These are phyloP conservation scores for Lithobates pipiens DNA, from an alignment of 2,797 vertebrate genomes.

Conservation along the genomic window DNA sequence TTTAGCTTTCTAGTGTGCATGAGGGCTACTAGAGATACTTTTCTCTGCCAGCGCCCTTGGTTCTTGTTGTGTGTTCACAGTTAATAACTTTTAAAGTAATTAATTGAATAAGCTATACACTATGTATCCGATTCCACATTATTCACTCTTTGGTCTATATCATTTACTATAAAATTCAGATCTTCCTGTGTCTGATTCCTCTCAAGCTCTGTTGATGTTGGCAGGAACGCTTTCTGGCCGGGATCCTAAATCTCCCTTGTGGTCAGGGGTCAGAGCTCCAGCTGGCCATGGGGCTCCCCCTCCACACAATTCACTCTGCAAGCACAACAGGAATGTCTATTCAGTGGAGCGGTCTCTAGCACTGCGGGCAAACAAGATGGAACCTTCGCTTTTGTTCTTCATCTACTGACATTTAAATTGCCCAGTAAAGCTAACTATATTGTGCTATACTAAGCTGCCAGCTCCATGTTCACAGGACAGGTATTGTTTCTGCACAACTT, in stretches of 20 bases:
- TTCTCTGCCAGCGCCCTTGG: too few species aligned
- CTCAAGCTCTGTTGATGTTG: slow-evolving; percentile 38
- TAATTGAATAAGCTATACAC: neutral
- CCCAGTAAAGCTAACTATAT: neutral
- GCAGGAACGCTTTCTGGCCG: slow-evolving; percentile 15
- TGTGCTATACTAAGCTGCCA: neutral
- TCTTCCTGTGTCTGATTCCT: slow-evolving; percentile 38
- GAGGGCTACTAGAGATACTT: too few species aligned
- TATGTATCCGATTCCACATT: neutral
- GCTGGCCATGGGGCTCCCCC: slow-evolving; percentile 6
- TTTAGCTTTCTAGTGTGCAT: too few species aligned
- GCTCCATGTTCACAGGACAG: neutral
- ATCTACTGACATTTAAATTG: neutral
- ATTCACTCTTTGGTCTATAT: slow-evolving; percentile 31
- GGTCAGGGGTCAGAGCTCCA: slow-evolving; percentile 43
- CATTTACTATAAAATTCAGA: slow-evolving; percentile 17
- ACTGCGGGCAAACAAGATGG: neutral
- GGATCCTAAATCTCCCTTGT: slow-evolving; percentile 19
- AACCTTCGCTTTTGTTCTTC: neutral
- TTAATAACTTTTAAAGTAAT: neutral
- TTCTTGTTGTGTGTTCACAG: too few species aligned
- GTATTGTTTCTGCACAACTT: neutral
- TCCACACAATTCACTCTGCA: slow-evolving; percentile 15
- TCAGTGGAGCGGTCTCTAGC: neutral
- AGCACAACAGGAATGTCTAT: neutral